phyloP scores from a whole-genome alignment of 1,140 invertebrate genomes.

The Hirudo medicinalis region DNA sequence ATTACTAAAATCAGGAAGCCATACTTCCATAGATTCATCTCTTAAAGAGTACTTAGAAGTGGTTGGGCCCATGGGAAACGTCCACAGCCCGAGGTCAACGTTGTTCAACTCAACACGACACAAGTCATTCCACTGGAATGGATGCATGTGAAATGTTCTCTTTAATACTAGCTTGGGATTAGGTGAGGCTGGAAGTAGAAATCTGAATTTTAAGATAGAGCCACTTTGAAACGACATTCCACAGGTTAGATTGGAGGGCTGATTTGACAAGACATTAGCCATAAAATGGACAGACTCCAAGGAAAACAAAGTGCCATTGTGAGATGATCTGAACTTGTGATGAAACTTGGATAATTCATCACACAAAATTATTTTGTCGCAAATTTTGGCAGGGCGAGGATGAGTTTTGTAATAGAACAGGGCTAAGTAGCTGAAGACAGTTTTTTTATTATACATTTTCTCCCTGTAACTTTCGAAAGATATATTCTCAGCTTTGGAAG shows the following conservation, averaged over 20 bases:
- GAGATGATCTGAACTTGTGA: conserved; percentile 15
- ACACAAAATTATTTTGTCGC: conserved; percentile 14
- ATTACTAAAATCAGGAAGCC: not conserved
- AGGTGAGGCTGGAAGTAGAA: not conserved
- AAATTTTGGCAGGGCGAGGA: not conserved
- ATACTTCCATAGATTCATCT: conserved; percentile 16
- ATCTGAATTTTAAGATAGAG: not conserved
- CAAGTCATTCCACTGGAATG: conserved; percentile 19
- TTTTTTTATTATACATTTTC: not conserved
- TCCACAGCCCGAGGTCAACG: conserved; percentile 14
- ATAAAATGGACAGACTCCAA: not conserved
- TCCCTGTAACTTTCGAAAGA: conserved; percentile 1
- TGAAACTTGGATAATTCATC: not conserved
- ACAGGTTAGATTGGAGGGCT: conserved; percentile 8
- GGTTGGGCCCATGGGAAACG: conserved; percentile 17
- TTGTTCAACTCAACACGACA: conserved; percentile 13
- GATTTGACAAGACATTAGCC: not conserved
- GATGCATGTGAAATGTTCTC: conserved; percentile 13
- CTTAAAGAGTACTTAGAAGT: conserved; percentile 17
- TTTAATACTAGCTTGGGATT: conserved; percentile 9
- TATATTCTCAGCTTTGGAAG: not conserved
- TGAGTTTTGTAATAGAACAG: conserved; percentile 16
- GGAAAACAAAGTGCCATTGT: not conserved
- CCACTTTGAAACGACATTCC: not conserved
- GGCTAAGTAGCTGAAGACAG: conserved; percentile 11